Conservation (phyloP, 2,888 invertebrate genomes). For the Synanthedon andrenaeformis region DNA sequence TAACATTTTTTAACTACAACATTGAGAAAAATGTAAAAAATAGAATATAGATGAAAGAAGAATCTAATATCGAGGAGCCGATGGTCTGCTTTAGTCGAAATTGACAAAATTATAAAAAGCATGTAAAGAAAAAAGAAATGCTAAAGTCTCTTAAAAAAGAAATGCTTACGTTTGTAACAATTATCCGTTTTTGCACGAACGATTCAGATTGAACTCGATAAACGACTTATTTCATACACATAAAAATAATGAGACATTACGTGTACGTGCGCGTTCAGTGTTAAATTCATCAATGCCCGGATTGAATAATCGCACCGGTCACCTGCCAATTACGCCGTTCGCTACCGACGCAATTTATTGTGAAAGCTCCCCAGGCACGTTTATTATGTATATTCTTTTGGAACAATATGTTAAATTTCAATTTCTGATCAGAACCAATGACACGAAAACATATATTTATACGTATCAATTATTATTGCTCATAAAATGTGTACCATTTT, state of each 20-base stretch:
- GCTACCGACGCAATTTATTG: conserved; percentile 30
- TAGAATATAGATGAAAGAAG: no score
- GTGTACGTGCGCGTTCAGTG: conserved; percentile 9
- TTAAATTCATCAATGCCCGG: conserved; percentile 36
- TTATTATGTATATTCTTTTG: conserved; percentile 10
- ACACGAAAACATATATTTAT: conserved; percentile 1
- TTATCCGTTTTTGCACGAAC: background rate
- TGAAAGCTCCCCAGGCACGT: conserved; percentile 22
- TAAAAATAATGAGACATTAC: conserved; percentile 3
- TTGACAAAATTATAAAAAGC: no score
- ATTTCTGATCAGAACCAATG: conserved; percentile 5
- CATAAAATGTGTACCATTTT: no score
- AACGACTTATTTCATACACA: background rate
- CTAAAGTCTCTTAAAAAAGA: no score
- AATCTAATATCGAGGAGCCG: no score
- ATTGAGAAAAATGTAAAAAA: no score
- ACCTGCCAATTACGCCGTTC: conserved; percentile 35
- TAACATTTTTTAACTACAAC: no score
- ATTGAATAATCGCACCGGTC: conserved; percentile 37
- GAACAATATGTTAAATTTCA: conserved; percentile 6
- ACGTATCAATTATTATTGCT: background rate
- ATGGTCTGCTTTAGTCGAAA: no score
- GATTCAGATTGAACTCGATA: background rate
- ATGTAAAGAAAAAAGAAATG: no score
- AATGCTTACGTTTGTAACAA: no score